Evolutionary conservation across 2,888 invertebrate genomes (phyloP), one percentile per base, ranked within the genome.

Genomic region (Xanthorhoe spadicearia): DNA sequence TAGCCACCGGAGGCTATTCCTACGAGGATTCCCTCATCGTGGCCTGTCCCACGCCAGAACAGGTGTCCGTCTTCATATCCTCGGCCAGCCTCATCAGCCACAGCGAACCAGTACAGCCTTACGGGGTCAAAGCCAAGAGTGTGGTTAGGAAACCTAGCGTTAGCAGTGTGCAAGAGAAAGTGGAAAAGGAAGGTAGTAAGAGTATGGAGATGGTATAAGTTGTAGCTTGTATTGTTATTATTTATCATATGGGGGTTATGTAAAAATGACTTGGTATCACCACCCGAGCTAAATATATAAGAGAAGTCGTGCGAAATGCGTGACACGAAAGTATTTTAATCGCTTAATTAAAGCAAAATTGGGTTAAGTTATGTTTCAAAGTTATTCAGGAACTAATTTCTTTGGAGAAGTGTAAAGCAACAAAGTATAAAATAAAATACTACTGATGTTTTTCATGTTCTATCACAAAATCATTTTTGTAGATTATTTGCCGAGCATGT

Each of bases 11-110:
- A 32, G 95, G 96, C 58, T 99, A 98, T 83, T 94, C 95, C 0
- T 94, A 95, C 35, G 99, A 99, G 81, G 97, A 98, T 77, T 94
- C 95, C 64, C 93, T 96, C 61, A 95, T 98, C 59, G 96, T 98
- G 4, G 98, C 96, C 9, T 98, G 98, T 81, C 99, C 99, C 0
- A 96, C 98, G 1, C 96, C 97, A 1, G 99, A 99, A 83, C 99
- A 99, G 91, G 95, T 99, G 10, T 97, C 97, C n/a, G 95, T 97
- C 48, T 94, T 98, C 77, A 94, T 98, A 67, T 97, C 97, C 9
- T 97, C 97, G 1, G 95, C 96, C 0, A 96, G 96, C 66, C 93
- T 97, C 50, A 92, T 95, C 59, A 94, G 94, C 19, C 94, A 90
- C 64, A 85, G 78, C 13, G 93, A 92, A 56, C 85, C 86, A 0